These are phyloP conservation scores for Conger conger DNA, from an alignment of 2,113 vertebrate genomes.

Conservation along the genomic window DNA sequence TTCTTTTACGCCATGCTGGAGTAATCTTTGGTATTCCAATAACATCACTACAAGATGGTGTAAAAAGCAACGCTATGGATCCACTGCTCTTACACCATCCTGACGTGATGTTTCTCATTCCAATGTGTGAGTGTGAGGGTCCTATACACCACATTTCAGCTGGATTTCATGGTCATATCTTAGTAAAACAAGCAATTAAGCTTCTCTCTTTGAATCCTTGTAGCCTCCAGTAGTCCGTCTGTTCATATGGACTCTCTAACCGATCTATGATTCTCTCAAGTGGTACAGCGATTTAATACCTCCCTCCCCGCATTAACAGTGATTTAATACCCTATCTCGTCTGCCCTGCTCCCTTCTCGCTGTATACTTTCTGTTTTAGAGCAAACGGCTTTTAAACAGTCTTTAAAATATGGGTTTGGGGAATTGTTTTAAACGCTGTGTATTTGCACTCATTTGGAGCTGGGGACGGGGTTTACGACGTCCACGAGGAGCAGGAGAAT, in stretches of 20 bases:
- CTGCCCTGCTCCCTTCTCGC: neutral
- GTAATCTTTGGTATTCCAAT: too few relatives aligned
- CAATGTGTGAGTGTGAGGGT: neutral
- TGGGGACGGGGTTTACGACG: slow-evolving; percentile 9
- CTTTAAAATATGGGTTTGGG: neutral
- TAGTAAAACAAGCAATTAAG: neutral
- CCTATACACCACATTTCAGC: neutral
- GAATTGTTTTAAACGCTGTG: neutral
- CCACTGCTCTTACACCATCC: too few relatives aligned
- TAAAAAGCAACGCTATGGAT: too few relatives aligned
- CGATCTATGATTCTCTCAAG: neutral
- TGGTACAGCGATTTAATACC: neutral
- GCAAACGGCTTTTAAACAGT: neutral
- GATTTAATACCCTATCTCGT: neutral
- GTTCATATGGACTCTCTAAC: neutral
- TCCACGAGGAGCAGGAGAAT: neutral
- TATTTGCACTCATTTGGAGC: neutral
- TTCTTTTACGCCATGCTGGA: too few relatives aligned
- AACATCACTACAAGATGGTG: too few relatives aligned
- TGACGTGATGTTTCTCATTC: neutral
- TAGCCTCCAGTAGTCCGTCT: neutral
- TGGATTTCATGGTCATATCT: neutral
- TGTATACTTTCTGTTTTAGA: neutral
- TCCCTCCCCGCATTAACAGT: neutral
- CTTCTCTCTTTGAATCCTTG: neutral